These are phyloP conservation scores for Heliconius eleuchia DNA, from an alignment of 1,140 invertebrate genomes.

Conservation along the genomic window DNA sequence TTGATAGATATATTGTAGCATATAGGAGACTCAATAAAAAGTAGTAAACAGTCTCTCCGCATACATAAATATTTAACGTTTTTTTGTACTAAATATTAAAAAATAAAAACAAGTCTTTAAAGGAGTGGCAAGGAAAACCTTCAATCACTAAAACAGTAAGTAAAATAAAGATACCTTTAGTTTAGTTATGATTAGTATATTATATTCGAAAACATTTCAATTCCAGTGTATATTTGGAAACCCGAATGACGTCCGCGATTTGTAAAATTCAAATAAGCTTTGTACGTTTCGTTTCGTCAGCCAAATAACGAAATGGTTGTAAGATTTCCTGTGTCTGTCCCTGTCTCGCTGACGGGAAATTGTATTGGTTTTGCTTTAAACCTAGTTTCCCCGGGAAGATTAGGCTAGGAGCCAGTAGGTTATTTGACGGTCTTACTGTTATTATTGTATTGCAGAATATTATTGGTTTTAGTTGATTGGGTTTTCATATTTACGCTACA, in stretches of 20 bases:
- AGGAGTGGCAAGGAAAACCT: too few relatives aligned
- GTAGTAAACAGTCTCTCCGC: too few relatives aligned
- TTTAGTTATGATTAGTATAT: not conserved
- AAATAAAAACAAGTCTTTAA: too few relatives aligned
- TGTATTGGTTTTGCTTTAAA: constrained; percentile 53
- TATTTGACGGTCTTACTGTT: not conserved
- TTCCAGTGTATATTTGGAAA: not conserved
- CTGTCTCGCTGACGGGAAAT: constrained; percentile 50
- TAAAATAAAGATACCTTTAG: not conserved
- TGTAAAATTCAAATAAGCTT: constrained; percentile 32
- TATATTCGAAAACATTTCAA: not conserved
- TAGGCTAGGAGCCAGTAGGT: constrained; percentile 49
- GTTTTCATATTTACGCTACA: too few relatives aligned
- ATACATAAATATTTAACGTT: too few relatives aligned
- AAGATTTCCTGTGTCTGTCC: constrained; percentile 62
- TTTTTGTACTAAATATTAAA: too few relatives aligned
- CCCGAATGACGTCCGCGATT: constrained; percentile 22
- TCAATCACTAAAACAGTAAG: not conserved
- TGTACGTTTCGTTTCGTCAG: constrained; percentile 4
- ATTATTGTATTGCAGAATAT: not conserved
- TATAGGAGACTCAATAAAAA: too few relatives aligned
- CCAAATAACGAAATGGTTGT: constrained; percentile 13
- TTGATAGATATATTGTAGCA: too few relatives aligned
- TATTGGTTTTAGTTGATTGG: not conserved
- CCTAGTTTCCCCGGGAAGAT: constrained; percentile 59